Base-by-base conservation (phyloP, 2,888 invertebrate genomes). In the Xylophagus ater region DNA sequence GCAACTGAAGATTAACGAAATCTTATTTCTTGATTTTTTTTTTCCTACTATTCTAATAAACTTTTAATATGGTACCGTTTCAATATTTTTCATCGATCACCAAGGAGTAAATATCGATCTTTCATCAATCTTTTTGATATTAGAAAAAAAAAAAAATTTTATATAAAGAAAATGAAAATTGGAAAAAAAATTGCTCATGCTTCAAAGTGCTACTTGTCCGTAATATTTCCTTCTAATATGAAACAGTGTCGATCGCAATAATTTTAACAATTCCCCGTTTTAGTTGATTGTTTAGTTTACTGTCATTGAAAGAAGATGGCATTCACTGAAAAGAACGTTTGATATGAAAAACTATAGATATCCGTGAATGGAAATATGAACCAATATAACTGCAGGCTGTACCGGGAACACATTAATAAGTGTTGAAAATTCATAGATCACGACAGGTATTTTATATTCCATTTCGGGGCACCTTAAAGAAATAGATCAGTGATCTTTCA, bases 361-460 rank as follows among this genome's bases (percentile, higher is more conserved):
- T 28, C 32, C 21, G 18, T 33, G 41, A 38, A n/a, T n/a, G n/a
- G 41, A 35, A 41, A 41, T 44, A 44, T 44, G 44, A 41, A 44
- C 44, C 38, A 41, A 44, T 44, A 44, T 41, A 34, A 41, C 44
- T 41, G 24, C 37, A 41, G 44, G 44, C 41, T 24, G 34, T 38
- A 38, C 36, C 35, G 33, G 42, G 37, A 44, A 44, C 37, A 44
- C 44, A 44, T 44, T 44, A 44, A 44, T 42, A 44, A 44, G 44
- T 44, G 44, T 44, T 42, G 44, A 44, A 44, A 44, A 44, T 44
- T 44, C 44, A 44, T 44, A 44, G 44, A 44, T 44, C 44, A 44
- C 44, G 44, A 44, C 44, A 44, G 42, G 42, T 44, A 42, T 44
- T 42, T 44, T 42, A 44, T 44, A 41, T 44, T 42, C 40, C 37